These are phyloP conservation scores for Indicator indicator DNA, from an alignment of 2,113 vertebrate genomes.

Conservation along the genomic window DNA sequence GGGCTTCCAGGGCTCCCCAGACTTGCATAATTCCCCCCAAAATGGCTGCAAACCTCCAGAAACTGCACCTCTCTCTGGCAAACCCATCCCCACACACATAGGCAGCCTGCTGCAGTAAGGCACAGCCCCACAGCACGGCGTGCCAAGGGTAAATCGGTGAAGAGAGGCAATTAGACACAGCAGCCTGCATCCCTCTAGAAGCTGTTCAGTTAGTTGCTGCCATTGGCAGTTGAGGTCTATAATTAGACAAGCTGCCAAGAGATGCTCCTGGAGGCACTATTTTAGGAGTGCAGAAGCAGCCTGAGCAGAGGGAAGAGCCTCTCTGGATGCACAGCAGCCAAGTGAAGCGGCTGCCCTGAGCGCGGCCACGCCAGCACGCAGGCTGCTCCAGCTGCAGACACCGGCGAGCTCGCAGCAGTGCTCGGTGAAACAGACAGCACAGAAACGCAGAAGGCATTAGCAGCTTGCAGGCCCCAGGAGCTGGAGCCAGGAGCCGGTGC, in stretches of 20 bases:
- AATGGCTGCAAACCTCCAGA: not conserved
- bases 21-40: no score
- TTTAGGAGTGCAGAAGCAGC: not conserved
- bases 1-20: not conserved
- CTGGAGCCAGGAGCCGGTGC: not conserved
- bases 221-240: not conserved
- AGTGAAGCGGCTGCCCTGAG: rapidly evolving
- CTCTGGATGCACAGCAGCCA: not conserved
- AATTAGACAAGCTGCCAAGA: slow-evolving; percentile 31
- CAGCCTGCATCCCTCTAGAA: not conserved
- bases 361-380: not conserved
- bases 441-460: not conserved
- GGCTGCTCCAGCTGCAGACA: not conserved
- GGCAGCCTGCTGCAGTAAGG: not conserved
- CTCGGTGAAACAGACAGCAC: not conserved
- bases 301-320: not conserved
- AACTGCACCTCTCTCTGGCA: not conserved
- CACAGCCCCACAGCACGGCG: rapidly evolving
- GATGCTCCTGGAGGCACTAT: slow-evolving; percentile 24
- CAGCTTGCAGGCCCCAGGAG: not conserved
- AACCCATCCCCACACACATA: no score
- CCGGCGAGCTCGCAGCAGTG: not conserved
- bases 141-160: not conserved
- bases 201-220: not conserved
- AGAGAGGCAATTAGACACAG: not conserved